Conservation (phyloP, 2,113 vertebrate species). For the Anguilla japonica region DNA sequence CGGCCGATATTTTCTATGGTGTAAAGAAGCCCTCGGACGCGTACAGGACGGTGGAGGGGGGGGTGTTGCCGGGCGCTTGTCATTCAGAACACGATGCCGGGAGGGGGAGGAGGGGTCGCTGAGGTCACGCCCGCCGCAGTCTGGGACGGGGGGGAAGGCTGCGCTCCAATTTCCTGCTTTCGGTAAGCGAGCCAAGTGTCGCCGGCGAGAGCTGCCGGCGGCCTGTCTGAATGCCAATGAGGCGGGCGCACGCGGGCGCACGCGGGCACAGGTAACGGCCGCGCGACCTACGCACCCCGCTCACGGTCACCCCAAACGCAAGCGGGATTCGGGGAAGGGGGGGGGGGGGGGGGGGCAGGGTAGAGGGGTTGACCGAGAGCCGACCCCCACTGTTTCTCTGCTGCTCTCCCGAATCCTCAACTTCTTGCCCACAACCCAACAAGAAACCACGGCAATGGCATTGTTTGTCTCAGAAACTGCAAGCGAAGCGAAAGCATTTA, state of each 20-base stretch:
- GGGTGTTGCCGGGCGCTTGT: neutral
- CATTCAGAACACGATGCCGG: neutral
- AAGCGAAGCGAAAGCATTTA: neutral
- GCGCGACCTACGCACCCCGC: neutral
- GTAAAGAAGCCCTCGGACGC: too few relatives aligned
- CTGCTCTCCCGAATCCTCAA: neutral
- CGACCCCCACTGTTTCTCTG: neutral
- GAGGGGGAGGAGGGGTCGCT: neutral
- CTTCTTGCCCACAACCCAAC: neutral
- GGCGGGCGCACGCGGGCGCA: conserved; percentile 64
- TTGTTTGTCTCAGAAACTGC: neutral
- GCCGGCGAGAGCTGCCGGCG: conserved; percentile 47
- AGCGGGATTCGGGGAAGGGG: too few relatives aligned
- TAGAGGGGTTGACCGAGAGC: too few relatives aligned
- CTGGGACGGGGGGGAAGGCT: neutral
- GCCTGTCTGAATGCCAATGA: conserved; percentile 74
- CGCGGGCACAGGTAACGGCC: conserved; percentile 59
- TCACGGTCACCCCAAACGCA: neutral
- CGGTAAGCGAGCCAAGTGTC: conserved; percentile 52
- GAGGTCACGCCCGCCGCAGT: neutral
- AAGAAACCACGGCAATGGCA: neutral
- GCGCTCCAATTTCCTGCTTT: conserved; percentile 44
- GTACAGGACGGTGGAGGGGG: too few relatives aligned
- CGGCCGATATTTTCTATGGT: too few relatives aligned
- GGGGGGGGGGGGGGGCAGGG: too few relatives aligned